phyloP scores from a whole-genome alignment of 2,113 vertebrate species.

The Pseudorhombus dupliciocellatus region DNA sequence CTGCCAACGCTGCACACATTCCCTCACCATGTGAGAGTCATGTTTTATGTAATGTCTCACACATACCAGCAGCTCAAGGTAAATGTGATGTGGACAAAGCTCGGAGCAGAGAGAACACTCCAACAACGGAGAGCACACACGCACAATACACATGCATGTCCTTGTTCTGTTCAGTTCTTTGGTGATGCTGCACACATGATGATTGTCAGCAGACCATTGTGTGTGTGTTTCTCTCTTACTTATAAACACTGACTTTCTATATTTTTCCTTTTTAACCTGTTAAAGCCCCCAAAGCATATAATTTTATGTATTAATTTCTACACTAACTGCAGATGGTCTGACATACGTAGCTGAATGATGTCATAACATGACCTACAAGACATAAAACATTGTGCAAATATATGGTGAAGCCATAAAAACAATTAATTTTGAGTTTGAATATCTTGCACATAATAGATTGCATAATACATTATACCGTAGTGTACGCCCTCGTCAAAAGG shows the following conservation, averaged over 20 bases:
- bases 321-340: too few species aligned
- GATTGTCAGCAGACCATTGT: neutral
- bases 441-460: neutral
- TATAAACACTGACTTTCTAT: too few species aligned
- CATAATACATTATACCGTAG: neutral
- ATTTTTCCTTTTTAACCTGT: neutral
- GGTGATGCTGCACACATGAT: neutral
- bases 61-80: slow-evolving; percentile 47
- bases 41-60: slow-evolving; percentile 68
- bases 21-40: slow-evolving; percentile 55
- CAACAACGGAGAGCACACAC: neutral
- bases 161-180: slow-evolving; percentile 27
- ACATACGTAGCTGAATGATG: too few species aligned
- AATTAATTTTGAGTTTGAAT: too few species aligned
- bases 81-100: slow-evolving; percentile 10
- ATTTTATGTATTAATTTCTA: too few species aligned
- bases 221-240: too few species aligned
- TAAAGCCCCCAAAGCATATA: too few species aligned
- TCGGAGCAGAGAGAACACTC: slow-evolving; percentile 7
- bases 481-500: too few species aligned
- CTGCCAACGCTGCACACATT: slow-evolving; percentile 37
- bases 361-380: neutral
- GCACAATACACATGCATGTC: slow-evolving; percentile 5
- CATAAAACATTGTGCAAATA: neutral
- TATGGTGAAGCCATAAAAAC: neutral